Evolutionary conservation across 2,797 vertebrate genomes (phyloP).

Genomic region (Sciurus vulgaris): DNA sequence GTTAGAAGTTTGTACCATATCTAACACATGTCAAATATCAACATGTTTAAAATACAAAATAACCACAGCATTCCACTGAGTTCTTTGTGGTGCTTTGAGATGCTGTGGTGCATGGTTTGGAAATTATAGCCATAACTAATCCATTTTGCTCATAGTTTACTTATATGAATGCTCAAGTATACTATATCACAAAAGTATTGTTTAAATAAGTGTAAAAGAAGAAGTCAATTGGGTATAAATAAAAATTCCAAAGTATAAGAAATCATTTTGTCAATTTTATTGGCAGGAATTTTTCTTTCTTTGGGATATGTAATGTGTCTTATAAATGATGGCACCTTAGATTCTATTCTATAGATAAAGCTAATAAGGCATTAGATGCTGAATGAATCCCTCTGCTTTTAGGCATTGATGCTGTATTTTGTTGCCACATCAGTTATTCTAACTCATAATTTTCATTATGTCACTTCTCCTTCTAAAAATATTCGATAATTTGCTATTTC

Average conservation of each 20-base stretch:
- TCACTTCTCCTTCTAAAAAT: neutral
- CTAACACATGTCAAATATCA: neutral
- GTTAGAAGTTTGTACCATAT: neutral
- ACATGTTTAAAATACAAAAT: neutral
- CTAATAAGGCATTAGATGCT: neutral
- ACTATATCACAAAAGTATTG: neutral
- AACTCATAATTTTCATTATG: neutral
- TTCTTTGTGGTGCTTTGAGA: neutral
- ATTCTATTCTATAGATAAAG: conserved; percentile 16
- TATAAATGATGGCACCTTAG: neutral
- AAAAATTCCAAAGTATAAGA: conserved; percentile 49
- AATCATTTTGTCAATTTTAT: neutral
- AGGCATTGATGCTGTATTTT: neutral
- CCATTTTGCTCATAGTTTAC: conserved; percentile 12
- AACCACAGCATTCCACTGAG: neutral
- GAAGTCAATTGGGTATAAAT: neutral
- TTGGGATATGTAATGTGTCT: neutral
- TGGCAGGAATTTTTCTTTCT: conserved; percentile 36
- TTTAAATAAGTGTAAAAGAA: conserved; percentile 13
- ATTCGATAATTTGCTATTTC: neutral
- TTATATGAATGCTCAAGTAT: neutral
- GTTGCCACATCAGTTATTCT: neutral
- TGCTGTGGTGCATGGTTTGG: neutral
- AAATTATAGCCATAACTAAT: neutral
- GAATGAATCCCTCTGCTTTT: neutral